Conservation (phyloP, 2,888 invertebrate genomes). For the Lasius platythorax region DNA sequence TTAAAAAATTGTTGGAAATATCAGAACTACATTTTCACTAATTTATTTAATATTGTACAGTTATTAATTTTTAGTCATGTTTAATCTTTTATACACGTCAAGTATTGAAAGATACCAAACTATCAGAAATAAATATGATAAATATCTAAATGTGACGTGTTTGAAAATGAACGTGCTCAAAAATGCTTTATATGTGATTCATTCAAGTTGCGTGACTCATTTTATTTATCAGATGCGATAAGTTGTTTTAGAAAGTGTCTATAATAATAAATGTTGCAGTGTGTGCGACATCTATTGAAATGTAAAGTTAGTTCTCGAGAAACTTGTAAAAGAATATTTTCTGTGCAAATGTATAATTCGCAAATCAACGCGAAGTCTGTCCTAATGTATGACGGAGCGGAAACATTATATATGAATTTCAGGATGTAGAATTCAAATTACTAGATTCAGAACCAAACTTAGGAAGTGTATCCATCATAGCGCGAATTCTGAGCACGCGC, state of each 20-base stretch:
- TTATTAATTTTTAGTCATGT: background rate
- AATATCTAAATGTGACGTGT: background rate
- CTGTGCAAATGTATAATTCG: background rate
- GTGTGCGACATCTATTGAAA: background rate
- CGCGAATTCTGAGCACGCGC: background rate
- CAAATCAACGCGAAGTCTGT: background rate
- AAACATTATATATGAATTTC: background rate
- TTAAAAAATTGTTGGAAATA: background rate
- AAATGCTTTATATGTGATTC: background rate
- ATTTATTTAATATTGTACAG: background rate
- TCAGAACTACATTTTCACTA: background rate
- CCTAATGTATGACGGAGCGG: background rate
- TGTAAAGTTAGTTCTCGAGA: background rate
- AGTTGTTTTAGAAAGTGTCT: background rate
- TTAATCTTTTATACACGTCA: background rate
- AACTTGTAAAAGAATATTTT: background rate
- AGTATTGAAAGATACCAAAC: background rate
- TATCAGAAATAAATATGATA: background rate
- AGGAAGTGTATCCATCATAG: background rate
- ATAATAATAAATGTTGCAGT: background rate
- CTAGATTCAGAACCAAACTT: background rate
- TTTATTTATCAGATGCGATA: background rate
- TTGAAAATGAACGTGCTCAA: background rate
- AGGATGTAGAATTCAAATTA: constrained; percentile 1
- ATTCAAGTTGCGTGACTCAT: background rate